Evolutionary conservation across 2,797 vertebrate genomes (phyloP).

Genomic region (Potorous gilbertii): DNA sequence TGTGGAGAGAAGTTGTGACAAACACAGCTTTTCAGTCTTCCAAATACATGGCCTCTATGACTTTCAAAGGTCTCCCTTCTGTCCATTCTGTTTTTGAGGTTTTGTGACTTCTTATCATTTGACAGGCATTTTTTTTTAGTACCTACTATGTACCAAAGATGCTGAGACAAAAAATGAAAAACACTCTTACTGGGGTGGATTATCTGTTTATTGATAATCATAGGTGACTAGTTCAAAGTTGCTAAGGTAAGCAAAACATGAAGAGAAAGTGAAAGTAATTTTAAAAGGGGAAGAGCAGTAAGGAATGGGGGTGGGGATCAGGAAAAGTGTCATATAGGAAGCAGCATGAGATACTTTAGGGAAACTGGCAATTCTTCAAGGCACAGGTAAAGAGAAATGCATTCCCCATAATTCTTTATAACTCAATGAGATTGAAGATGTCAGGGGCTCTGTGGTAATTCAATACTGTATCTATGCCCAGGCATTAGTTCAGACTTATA

Average conservation of each 20-base stretch:
- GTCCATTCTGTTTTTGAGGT: neutral
- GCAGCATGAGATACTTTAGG: neutral
- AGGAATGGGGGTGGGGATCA: neutral
- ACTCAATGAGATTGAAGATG: neutral
- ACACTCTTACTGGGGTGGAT: neutral
- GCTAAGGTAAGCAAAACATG: neutral
- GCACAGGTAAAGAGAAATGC: neutral
- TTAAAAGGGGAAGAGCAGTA: neutral
- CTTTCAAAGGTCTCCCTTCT: constrained; percentile 4
- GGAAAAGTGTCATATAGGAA: neutral
- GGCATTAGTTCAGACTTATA: neutral
- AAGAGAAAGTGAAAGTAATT: neutral
- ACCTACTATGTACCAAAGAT: neutral
- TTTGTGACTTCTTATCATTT: neutral
- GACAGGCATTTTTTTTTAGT: neutral
- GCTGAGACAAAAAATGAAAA: neutral
- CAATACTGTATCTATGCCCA: neutral
- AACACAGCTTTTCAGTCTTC: constrained; percentile 13
- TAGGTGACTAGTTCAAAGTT: neutral
- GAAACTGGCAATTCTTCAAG: neutral
- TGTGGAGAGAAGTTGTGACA: neutral
- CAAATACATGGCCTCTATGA: neutral
- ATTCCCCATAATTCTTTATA: neutral
- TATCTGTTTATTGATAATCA: neutral
- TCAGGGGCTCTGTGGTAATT: neutral